Base-by-base conservation (phyloP, 1,140 invertebrate genomes). In the Macrosteles quadrilineatus region DNA sequence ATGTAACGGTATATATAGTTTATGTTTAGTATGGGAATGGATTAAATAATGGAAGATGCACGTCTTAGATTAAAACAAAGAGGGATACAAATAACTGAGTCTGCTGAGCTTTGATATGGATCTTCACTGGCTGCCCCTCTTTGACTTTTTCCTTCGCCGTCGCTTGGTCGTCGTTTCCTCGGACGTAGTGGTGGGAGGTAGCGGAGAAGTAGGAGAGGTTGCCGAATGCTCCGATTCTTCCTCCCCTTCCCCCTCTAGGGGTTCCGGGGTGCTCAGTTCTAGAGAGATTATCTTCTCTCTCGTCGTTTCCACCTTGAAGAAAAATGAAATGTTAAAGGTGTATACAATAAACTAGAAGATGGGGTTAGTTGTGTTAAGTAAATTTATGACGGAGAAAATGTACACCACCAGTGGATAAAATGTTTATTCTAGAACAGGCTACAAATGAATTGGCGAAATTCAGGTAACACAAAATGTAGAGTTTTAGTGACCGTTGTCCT, bases 241-340 rank as follows among this genome's bases (percentile, higher is more conserved):
- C 12, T 64, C 68, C n/a, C 17, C 68, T 45, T 70, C 75, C 2
- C 69, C 69, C 14, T 76, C 75, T 19, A 71, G 67, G 57, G 82
- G 82, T 53, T 83, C 86, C 11, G 87, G 86, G 73, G 87, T 87
- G 57, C 88, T 90, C 76, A 95, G 79, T 79, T 94, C 92, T 78
- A 95, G 80, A 50, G 92, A 93, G 78, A 94, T 92, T 74, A 94
- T 94, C 82, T 93, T 93, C 81, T 94, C 91, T 81, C 91, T 87
- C 63, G 91, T 88, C 53, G 91, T 94, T 84, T 95, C 92, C 76
- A 94, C 91, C 92, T 95, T 80, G 70, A 50, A 19, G 6, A 50
- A 53, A 4, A 53, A 57, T n/a, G n/a, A n/a, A n/a, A n/a, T n/a
- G n/a, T n/a, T n/a, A n/a, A n/a, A 2, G 3, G 17, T 17, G n/a